Percentiles rank a stretch among this genome's conserved stretches.
Conservation (phyloP, 1,140 invertebrate genomes). For the Globodera rostochiensis region DNA sequence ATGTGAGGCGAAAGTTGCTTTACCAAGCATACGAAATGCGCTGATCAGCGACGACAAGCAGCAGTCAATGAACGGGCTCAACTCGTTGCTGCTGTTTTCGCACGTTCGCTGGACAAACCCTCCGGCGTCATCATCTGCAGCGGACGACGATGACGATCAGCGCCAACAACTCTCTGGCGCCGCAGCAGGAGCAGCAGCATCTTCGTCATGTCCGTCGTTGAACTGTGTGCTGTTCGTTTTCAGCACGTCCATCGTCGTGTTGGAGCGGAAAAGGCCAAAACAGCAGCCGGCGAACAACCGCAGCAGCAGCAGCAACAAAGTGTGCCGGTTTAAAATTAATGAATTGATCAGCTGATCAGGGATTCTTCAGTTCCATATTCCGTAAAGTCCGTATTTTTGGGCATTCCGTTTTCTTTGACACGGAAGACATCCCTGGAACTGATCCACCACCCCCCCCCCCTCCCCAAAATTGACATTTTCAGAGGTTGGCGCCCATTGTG, state of each 20-base stretch:
- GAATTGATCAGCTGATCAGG: too few species aligned
- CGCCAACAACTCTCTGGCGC: too few species aligned
- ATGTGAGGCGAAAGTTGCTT: too few species aligned
- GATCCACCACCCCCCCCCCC: too few species aligned
- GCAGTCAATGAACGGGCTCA: not conserved
- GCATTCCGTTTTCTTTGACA: not conserved
- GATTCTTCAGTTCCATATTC: too few species aligned
- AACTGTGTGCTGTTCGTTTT: slow-evolving; percentile 2
- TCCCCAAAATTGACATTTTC: not conserved
- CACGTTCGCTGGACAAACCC: not conserved
- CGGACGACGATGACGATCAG: not conserved
- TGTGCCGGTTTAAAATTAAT: too few species aligned
- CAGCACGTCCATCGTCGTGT: not conserved
- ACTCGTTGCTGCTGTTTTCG: not conserved
- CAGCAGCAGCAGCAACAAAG: not conserved
- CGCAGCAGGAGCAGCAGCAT: too few species aligned
- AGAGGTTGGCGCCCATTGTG: not conserved
- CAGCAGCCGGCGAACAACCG: not conserved
- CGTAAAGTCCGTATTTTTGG: not conserved
- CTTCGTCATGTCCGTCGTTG: not conserved
- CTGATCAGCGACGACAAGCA: not conserved
- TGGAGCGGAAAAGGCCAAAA: not conserved
- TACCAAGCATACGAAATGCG: not conserved
- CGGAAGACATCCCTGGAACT: too few species aligned
- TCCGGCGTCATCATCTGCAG: not conserved